Base-by-base conservation (phyloP, 2,113 vertebrate species). In the Macheiramphus alcinus region DNA sequence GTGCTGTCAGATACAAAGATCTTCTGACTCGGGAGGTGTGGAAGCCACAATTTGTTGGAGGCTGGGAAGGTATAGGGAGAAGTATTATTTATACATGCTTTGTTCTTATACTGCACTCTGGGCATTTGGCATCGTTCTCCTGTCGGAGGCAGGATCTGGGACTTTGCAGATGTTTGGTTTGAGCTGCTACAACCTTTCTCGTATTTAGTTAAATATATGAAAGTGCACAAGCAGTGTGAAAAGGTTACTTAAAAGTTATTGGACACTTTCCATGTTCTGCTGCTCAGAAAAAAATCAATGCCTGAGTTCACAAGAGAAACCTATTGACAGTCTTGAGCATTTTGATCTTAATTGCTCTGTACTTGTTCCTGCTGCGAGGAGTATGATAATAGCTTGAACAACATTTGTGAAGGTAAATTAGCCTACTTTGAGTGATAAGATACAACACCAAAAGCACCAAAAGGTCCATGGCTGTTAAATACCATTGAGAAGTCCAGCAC, bases 281-380 rank as follows among this genome's bases (percentile, higher is more conserved):
- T 90, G 62, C 94, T 84, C 36, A 62, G 88, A 50, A 72, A 71
- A 75, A 93, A 94, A 96, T 95, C 93, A 65, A 92, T 96, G 85
- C 62, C 73, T 3, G 70, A 80, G 85, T 92, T 95, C 81, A 88
- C 4, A 14, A 91, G 66, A 82, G 85, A 88, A 95, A 42, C 87
- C 58, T 91, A 90, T 95, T 93, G 94, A 95, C 86, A 80, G 9
- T 62, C 66, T 91, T 88, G 42, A 94, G 71, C 74, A 70, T 95
- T 95, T 91, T 96, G 84, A 85, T 95, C 81, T 93, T 96, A 95
- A 96, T 96, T 96, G 94, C 87, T 97, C 79, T 93, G 73, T 86
- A 68, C 85, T 93, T 93, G 74, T 89, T 91, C 86, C 62, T 82
- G 59, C 76, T 96, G 91, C 5, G 36, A 86, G 84, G 81, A 90